Evolutionary conservation across 2,113 vertebrate species (phyloP), one percentile per base, ranked within the genome.

Genomic region (Corythoichthys intestinalis): DNA sequence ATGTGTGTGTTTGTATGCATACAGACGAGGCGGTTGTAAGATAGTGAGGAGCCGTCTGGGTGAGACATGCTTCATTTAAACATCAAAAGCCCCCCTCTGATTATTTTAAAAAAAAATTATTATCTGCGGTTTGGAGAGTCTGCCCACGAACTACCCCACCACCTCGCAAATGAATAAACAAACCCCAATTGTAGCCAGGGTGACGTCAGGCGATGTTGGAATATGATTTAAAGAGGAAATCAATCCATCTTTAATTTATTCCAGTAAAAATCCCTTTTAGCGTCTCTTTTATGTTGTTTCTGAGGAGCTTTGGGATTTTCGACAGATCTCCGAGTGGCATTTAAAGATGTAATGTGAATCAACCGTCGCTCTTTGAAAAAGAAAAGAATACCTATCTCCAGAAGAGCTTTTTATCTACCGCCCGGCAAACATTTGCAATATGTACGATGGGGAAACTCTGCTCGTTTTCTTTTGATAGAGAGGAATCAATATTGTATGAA

Each of bases 111-210:
- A 44, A 44, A 44, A 28, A 28, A 28, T 28, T 28, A 87, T 91
- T 91, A 90, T 86, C 88, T 87, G 87, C 85, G 81, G 91, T 91
- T 94, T 92, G 91, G 93, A 91, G 88, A 80, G 83, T 67, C 67
- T 72, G 90, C 87, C 79, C 75, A 53, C 50, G 8, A n/a, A 14
- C 12, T 15, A 35, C 10, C 56, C 56, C 34, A 8, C 3, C 34
- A 6, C 14, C 17, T 17, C 89, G n/a, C 93, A 93, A 93, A 91
- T 94, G 92, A 93, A 88, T 91, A 95, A 95, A 95, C 92, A 94
- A 87, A 94, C 86, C 82, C 77, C 71, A 76, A 83, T 83, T 83
- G 88, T 86, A 87, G 89, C 86, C 85, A 78, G 84, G 75, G 83
- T 92, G 66, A 82, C 87, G 88, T 88, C 79, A 92, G 89, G 88